A percentile compares a stretch with the other conserved stretches of the same genome.
Conservation (phyloP, 2,888 invertebrate genomes). For the Caenorhabditis sulstoni region DNA sequence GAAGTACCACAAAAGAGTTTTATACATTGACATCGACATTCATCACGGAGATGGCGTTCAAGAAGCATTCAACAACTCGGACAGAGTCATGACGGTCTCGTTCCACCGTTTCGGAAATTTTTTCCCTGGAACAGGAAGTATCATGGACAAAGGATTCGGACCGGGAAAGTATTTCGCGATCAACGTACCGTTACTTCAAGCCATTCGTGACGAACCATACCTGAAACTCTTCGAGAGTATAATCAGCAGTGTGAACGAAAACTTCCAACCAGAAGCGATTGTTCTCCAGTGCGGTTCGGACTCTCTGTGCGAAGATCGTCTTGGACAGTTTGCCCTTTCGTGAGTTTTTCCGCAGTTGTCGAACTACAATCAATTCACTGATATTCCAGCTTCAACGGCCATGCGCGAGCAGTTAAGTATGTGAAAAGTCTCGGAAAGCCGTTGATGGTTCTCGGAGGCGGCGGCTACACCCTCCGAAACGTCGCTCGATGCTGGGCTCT, state of each 20-base stretch:
- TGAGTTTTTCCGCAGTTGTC: conserved; percentile 80
- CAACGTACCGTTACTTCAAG: conserved; percentile 97
- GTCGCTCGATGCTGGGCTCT: conserved; percentile 99
- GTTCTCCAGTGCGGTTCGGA: conserved; percentile 97
- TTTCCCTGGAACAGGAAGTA: conserved; percentile 98
- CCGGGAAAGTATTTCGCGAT: conserved; percentile 93
- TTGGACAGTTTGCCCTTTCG: conserved; percentile 94
- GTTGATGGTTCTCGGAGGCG: conserved; percentile 90
- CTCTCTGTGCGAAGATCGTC: conserved; percentile 93
- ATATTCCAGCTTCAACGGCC: conserved; percentile 76
- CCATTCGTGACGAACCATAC: conserved; percentile 91
- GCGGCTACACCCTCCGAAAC: conserved; percentile 95
- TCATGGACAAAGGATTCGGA: conserved; percentile 98
- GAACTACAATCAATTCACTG: background rate
- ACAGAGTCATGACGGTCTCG: conserved; percentile 93
- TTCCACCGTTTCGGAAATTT: conserved; percentile 96
- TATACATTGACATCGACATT: conserved; percentile 99
- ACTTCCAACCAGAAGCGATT: conserved; percentile 94
- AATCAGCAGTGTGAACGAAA: conserved; percentile 92
- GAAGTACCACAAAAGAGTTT: conserved; percentile 85
- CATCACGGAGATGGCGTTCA: conserved; percentile 87
- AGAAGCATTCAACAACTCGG: conserved; percentile 80
- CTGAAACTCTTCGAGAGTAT: conserved; percentile 87
- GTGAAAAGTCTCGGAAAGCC: conserved; percentile 94
- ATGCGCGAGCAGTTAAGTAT: conserved; percentile 92